Percentiles rank a stretch among this genome's conserved stretches.
phyloP scores from a whole-genome alignment of 1,140 invertebrate species.

The Antheraea mylitta region DNA sequence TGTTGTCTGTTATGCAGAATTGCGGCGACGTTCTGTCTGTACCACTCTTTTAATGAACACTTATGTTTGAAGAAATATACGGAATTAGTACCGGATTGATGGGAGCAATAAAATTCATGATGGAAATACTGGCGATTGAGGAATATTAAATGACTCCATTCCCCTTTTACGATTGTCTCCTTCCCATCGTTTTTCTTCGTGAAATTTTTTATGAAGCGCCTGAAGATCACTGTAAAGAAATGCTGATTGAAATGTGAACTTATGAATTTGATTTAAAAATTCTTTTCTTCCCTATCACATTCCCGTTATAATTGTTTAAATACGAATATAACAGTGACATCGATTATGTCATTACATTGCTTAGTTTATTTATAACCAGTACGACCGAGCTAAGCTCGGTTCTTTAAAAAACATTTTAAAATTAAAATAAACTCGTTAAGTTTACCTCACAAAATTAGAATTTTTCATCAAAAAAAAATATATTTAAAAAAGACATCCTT shows the following conservation, averaged over 20 bases:
- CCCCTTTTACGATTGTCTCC: not conserved
- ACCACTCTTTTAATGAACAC: not conserved
- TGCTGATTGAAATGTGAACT: not conserved
- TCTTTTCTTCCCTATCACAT: no score
- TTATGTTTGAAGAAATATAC: slow-evolving; percentile 5
- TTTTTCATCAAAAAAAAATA: no score
- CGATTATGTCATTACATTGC: no score
- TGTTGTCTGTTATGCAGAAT: not conserved
- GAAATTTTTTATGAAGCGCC: not conserved
- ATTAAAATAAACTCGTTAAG: no score
- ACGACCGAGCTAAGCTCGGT: no score
- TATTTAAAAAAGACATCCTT: no score
- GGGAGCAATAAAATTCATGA: slow-evolving; percentile 1
- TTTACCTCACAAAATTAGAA: no score
- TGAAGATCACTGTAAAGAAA: not conserved
- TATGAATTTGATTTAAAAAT: no score
- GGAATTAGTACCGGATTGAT: slow-evolving; percentile 2
- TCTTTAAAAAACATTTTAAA: no score
- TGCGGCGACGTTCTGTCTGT: not conserved
- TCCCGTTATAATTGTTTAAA: no score
- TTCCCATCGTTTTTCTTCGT: not conserved
- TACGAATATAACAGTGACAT: no score
- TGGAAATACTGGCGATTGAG: not conserved
- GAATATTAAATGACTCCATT: slow-evolving; percentile 1
- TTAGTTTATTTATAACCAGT: no score